These are phyloP conservation scores for Aix galericulata DNA, from an alignment of 2,113 vertebrate genomes.

Conservation along the genomic window DNA sequence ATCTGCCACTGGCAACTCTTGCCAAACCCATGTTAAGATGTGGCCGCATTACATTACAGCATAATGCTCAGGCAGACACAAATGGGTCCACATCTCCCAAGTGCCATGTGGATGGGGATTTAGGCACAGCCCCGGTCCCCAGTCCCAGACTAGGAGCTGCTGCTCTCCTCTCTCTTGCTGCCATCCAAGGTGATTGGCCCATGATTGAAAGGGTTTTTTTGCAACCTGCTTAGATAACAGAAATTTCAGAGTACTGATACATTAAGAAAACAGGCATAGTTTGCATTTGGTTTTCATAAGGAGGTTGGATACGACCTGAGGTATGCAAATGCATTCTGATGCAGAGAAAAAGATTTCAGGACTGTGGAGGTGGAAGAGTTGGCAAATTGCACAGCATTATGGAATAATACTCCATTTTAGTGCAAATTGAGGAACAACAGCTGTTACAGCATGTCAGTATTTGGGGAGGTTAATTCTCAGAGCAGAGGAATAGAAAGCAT, in stretches of 20 bases:
- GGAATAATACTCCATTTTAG: slow-evolving; percentile 30
- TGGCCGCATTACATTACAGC: neutral
- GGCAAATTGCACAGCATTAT: neutral
- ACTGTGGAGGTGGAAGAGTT: neutral
- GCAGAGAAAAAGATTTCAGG: slow-evolving; percentile 25
- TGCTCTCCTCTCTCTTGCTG: neutral
- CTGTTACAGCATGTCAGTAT: slow-evolving; percentile 31
- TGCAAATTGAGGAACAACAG: slow-evolving; percentile 38
- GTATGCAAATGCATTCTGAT: slow-evolving; percentile 39
- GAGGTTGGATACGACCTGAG: neutral
- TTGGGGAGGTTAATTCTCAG: slow-evolving; percentile 41
- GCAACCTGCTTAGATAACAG: neutral
- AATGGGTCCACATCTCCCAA: neutral
- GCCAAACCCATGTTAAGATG: neutral
- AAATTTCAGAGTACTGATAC: neutral
- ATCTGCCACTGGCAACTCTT: neutral
- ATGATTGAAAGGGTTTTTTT: neutral
- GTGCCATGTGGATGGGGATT: neutral
- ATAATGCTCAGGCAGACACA: neutral
- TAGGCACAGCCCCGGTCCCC: neutral
- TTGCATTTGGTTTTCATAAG: slow-evolving; percentile 14
- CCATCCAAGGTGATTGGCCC: neutral
- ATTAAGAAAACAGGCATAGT: neutral
- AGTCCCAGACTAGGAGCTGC: neutral
- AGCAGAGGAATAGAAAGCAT: slow-evolving; percentile 21